These are phyloP conservation scores for Lymantria dispar DNA, from an alignment of 2,888 invertebrate genomes.

Conservation along the genomic window DNA sequence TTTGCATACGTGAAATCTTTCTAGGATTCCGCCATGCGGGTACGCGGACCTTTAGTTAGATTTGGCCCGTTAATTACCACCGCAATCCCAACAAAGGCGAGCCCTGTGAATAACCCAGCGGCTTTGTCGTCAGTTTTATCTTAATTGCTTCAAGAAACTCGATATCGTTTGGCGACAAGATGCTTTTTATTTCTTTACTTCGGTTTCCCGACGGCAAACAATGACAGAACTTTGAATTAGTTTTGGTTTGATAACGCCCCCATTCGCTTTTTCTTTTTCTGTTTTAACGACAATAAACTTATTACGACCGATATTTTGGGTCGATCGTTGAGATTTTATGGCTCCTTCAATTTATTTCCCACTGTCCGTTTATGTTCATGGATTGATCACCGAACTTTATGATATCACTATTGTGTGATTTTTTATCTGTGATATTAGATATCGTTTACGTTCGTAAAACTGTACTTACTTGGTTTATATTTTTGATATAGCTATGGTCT, in stretches of 20 bases:
- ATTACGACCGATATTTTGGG: conserved; percentile 54
- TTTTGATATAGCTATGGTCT: no score
- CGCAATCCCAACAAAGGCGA: conserved; percentile 52
- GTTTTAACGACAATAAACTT: conserved; percentile 56
- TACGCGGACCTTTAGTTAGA: conserved; percentile 40
- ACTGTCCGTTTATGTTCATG: conserved; percentile 38
- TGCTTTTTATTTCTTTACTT: conserved; percentile 70
- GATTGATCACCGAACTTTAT: conserved; percentile 30
- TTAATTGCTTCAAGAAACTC: conserved; percentile 80
- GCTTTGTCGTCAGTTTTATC: conserved; percentile 75
- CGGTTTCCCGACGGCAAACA: conserved; percentile 64
- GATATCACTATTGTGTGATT: conserved; percentile 37
- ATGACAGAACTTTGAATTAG: conserved; percentile 76
- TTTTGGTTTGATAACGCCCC: conserved; percentile 69
- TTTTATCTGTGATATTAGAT: conserved; percentile 1
- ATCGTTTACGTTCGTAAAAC: background rate
- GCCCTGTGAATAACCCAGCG: conserved; percentile 47
- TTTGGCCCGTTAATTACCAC: conserved; percentile 57
- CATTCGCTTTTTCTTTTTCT: conserved; percentile 46
- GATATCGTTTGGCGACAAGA: conserved; percentile 77
- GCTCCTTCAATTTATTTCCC: conserved; percentile 45
- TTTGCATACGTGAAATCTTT: background rate
- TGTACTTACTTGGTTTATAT: no score
- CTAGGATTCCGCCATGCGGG: conserved; percentile 45
- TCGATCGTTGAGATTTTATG: conserved; percentile 52